Evolutionary conservation across 1,140 invertebrate species (phyloP).

Genomic region (Episyrphus balteatus): DNA sequence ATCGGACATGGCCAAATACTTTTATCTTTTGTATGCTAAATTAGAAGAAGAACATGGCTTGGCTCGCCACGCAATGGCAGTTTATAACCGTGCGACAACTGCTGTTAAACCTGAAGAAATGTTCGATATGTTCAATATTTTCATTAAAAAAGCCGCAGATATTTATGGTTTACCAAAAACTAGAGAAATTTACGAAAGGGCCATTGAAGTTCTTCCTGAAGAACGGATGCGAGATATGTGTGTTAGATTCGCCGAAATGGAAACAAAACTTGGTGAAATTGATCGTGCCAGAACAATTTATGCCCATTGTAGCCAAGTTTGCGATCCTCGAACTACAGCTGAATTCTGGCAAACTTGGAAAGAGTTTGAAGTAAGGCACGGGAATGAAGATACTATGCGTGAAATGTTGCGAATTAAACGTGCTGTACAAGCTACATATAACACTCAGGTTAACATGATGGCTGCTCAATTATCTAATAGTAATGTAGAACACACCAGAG

Average conservation of each 20-base stretch:
- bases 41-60: conserved; percentile 97
- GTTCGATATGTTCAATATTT: conserved; percentile 98
- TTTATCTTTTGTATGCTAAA: conserved; percentile 95
- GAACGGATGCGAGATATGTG: conserved; percentile 93
- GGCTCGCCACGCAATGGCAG: conserved; percentile 93
- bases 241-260: conserved; percentile 91
- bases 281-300: conserved; percentile 95
- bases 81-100: conserved; percentile 90
- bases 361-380: conserved; percentile 97
- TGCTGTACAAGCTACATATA: conserved; percentile 93
- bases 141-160: conserved; percentile 95
- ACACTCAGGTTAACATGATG: conserved; percentile 96
- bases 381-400: conserved; percentile 99
- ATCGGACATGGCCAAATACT: conserved; percentile 84
- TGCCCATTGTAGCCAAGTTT: conserved; percentile 96
- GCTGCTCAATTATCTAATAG: conserved; percentile 89
- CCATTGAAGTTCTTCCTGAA: conserved; percentile 88
- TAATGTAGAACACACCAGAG: conserved; percentile 56
- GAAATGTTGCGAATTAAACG: conserved; percentile 98
- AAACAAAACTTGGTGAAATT: conserved; percentile 95
- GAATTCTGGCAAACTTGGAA: conserved; percentile 99
- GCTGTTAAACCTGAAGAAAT: conserved; percentile 86
- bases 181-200: conserved; percentile 94
- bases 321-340: conserved; percentile 89
- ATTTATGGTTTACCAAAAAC: conserved; percentile 96